phyloP scores from a whole-genome alignment of 2,797 vertebrate genomes.

The Malurus leucopterus region DNA sequence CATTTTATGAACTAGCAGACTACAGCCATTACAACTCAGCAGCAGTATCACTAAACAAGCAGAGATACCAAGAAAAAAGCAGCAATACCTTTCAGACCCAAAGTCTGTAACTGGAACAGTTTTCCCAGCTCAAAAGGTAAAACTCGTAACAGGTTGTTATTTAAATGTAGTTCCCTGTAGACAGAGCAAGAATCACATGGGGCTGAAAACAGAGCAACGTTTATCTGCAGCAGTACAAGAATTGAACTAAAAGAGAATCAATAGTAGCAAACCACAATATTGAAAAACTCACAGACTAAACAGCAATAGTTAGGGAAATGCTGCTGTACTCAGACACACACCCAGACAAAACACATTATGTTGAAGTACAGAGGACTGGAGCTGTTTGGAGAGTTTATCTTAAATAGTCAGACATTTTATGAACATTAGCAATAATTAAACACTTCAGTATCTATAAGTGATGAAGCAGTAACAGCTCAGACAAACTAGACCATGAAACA shows the following conservation, averaged over 20 bases:
- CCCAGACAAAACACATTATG: neutral
- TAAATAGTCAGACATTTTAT: neutral
- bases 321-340: neutral
- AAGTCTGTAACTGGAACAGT: slow-evolving; percentile 98
- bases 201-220: slow-evolving; percentile 45
- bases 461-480: neutral
- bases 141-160: slow-evolving; percentile 99
- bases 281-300: slow-evolving; percentile 1
- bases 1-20: neutral
- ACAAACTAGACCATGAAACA: neutral
- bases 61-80: slow-evolving; percentile 15
- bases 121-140: slow-evolving; percentile 99
- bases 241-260: neutral
- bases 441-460: neutral
- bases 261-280: neutral
- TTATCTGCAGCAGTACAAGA: slow-evolving; percentile 28
- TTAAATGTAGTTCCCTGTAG: slow-evolving; percentile 99
- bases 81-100: slow-evolving; percentile 95
- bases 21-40: neutral
- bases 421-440: slow-evolving; percentile 7
- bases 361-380: neutral
- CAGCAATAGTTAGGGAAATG: neutral
- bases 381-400: neutral
- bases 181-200: slow-evolving; percentile 57
- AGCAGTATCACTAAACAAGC: neutral